Evolutionary conservation across 2,888 invertebrate genomes (phyloP).

Genomic region (Phengaris alcon): DNA sequence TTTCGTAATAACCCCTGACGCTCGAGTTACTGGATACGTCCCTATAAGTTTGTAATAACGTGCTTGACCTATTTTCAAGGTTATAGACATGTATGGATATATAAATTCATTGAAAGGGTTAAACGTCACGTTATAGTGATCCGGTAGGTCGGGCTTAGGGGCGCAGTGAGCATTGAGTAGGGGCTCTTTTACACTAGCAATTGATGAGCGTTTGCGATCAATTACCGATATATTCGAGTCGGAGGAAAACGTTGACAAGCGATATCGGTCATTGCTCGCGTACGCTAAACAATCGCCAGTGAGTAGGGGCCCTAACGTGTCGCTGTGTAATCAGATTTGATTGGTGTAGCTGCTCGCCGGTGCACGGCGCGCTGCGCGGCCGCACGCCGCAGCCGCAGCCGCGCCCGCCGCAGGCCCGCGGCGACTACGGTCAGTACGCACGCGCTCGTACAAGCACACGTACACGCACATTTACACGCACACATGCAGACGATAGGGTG

Average conservation of each 20-base stretch:
- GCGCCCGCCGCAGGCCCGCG: constrained; percentile 84
- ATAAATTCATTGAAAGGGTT: background rate
- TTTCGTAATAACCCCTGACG: too few species aligned
- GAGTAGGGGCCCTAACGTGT: constrained; percentile 51
- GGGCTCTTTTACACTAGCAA: background rate
- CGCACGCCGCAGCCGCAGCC: constrained; percentile 75
- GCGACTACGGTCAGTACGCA: constrained; percentile 91
- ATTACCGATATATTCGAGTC: background rate
- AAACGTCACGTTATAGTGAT: background rate
- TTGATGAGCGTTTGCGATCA: background rate
- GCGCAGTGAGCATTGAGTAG: constrained; percentile 5
- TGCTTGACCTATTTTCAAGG: background rate
- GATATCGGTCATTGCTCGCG: background rate
- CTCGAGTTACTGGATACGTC: background rate
- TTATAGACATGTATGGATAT: background rate
- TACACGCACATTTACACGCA: constrained; percentile 34
- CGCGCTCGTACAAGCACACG: constrained; percentile 35
- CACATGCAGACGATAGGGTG: constrained; percentile 29
- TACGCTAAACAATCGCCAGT: constrained; percentile 19
- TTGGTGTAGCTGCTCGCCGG: constrained; percentile 83
- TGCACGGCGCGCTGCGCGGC: constrained; percentile 86
- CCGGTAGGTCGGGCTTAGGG: background rate
- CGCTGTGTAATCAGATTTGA: constrained; percentile 71
- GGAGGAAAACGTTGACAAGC: background rate
- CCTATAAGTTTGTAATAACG: background rate